phyloP scores from a whole-genome alignment of 2,797 vertebrate species.

The Parambassis ranga region DNA sequence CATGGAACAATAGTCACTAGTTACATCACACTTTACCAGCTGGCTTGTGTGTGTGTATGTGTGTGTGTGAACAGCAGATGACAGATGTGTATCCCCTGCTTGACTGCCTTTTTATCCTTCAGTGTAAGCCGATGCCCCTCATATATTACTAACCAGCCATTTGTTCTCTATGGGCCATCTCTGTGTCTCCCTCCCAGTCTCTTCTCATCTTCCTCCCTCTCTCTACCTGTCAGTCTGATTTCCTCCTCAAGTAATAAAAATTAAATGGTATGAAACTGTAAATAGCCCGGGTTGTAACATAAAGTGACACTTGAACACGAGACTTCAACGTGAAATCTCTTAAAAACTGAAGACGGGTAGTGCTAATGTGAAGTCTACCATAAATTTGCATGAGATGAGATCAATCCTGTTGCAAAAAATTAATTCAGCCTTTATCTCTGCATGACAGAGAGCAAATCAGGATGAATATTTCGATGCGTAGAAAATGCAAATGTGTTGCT shows the following conservation, averaged over 20 bases:
- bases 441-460: not conserved
- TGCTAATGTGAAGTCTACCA: slow-evolving; percentile 5
- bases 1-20: slow-evolving; percentile 54
- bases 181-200: slow-evolving; percentile 27
- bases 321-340: slow-evolving; percentile 11
- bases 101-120: slow-evolving; percentile 70
- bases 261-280: slow-evolving; percentile 40
- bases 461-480: slow-evolving; percentile 10
- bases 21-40: slow-evolving; percentile 63
- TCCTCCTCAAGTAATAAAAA: slow-evolving; percentile 26
- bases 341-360: not conserved
- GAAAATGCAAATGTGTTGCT: slow-evolving; percentile 17
- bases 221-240: slow-evolving; percentile 25
- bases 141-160: slow-evolving; percentile 74
- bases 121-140: slow-evolving; percentile 73
- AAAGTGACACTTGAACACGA: slow-evolving; percentile 32
- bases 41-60: slow-evolving; percentile 25
- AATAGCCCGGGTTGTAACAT: slow-evolving; percentile 24
- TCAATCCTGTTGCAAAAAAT: not conserved
- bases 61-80: slow-evolving; percentile 48
- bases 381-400: not conserved
- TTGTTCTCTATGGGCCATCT: slow-evolving; percentile 61
- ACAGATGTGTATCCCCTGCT: slow-evolving; percentile 71
- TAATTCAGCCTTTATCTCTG: slow-evolving; percentile 4
- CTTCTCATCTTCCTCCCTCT: slow-evolving; percentile 31